Base-by-base conservation (phyloP, 2,113 vertebrate genomes). In the Tachysurus vachellii region DNA sequence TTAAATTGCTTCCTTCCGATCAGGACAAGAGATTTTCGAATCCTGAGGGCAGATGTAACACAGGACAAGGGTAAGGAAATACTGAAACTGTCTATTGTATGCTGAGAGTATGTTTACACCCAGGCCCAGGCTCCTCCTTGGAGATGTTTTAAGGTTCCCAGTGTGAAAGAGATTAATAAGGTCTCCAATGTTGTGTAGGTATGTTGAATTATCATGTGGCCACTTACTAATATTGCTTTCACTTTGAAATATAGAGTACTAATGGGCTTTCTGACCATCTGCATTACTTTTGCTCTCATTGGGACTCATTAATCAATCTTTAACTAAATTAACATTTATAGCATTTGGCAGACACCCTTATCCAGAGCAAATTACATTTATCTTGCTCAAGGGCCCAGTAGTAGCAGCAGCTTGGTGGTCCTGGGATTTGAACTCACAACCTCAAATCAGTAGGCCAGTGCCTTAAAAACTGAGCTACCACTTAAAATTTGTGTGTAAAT, bases 61-160 rank as follows among this genome's bases (percentile, higher is more conserved):
- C 59, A 77, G 47, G 76, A 64, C 64, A 86, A 28, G 62, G 64
- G 23, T 23, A n/a, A n/a, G 79, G 0, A 28, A 14, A n/a, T 42
- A 17, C 36, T 66, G 42, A 79, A 64, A 62, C 44, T 13, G 57
- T 57, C 71, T 66, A 66, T 44, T 80, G 76, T 12, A 70, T 56
- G 62, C 68, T 28, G 14, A 50, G 47, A 31, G 76, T 56, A 66
- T 54, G 61, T 91, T 92, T 92, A 90, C 79, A 90, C 81, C 36
- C 86, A 82, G 88, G 92, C 91, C 76, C 82, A 89, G 87, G 81
- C 10, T 88, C 88, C 91, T 90, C 73, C 73, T 91, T 93, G 94
- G 93, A 94, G 93, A 93, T 89, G 83, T 89, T 93, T 90, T 94
- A 91, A 62, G 87, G 76, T 92, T 94, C 92, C 91, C 88, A 87